Evolutionary conservation across 2,113 vertebrate genomes (phyloP).

Genomic region (Miniopterus natalensis): DNA sequence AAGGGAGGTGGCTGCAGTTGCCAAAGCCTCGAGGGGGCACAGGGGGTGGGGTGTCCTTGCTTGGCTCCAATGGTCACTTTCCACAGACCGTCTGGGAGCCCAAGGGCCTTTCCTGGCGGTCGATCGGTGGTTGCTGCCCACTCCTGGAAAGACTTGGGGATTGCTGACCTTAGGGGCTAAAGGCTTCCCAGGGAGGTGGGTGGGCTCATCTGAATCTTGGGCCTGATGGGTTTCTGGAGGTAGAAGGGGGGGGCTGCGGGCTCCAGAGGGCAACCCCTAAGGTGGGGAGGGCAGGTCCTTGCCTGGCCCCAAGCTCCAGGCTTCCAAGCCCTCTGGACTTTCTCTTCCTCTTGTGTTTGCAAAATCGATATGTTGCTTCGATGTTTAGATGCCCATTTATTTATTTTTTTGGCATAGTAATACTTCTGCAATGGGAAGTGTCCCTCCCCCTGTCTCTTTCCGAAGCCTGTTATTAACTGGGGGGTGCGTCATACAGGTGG

Average conservation of each 20-base stretch:
- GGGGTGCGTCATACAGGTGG: accelerated
- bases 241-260: neutral
- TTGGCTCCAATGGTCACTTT: neutral
- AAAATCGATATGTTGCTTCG: neutral
- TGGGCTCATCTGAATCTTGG: neutral
- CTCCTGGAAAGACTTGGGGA: no score
- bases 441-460: neutral
- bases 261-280: neutral
- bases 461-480: neutral
- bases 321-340: neutral
- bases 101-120: neutral
- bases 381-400: neutral
- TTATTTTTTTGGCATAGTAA: neutral
- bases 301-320: neutral
- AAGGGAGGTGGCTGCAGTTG: neutral
- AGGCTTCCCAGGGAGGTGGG: neutral
- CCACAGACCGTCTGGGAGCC: neutral
- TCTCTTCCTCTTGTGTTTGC: neutral
- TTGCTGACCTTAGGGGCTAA: neutral
- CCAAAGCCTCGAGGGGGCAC: neutral
- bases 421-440: neutral
- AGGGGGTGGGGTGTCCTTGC: neutral
- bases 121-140: accelerated
- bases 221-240: neutral
- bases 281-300: neutral